Evolutionary conservation across 2,113 vertebrate species (phyloP).

Genomic region (Vidua macroura): DNA sequence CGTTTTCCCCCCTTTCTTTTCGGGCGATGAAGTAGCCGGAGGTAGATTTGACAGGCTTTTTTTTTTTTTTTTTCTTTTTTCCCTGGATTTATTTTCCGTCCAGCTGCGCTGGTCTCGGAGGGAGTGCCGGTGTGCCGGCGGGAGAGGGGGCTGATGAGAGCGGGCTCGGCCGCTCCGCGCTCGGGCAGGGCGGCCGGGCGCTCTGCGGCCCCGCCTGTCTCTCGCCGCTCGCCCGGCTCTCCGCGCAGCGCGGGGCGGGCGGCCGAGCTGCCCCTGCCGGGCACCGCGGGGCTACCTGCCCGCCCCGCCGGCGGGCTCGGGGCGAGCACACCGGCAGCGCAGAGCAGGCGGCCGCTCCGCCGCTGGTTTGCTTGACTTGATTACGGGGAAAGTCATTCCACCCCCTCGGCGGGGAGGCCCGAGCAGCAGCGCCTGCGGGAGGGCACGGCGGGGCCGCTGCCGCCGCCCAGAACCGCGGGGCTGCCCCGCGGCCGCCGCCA

Average conservation of each 20-base stretch:
- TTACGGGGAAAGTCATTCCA: background rate
- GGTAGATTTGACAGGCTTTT: background rate
- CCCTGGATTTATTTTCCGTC: background rate
- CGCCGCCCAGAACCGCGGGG: no score
- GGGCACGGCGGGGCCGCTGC: no score
- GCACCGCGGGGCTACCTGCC: background rate
- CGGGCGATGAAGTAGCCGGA: background rate
- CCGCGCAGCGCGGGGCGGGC: background rate
- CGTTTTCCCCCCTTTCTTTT: background rate
- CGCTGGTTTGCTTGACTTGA: rapidly evolving
- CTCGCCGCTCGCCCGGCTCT: background rate
- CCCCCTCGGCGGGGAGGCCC: background rate
- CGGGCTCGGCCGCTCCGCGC: background rate
- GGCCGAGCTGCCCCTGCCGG: background rate
- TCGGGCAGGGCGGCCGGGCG: background rate
- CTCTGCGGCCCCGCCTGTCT: background rate
- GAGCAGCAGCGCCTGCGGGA: background rate
- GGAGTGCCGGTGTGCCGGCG: background rate
- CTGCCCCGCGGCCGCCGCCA: no score
- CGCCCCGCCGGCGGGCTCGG: background rate
- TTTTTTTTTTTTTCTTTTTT: no score
- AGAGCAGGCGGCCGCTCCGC: background rate
- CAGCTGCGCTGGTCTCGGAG: background rate
- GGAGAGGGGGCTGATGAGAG: background rate
- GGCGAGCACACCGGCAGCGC: background rate